phyloP scores from a whole-genome alignment of 2,113 vertebrate species.

The Pedetes capensis region DNA sequence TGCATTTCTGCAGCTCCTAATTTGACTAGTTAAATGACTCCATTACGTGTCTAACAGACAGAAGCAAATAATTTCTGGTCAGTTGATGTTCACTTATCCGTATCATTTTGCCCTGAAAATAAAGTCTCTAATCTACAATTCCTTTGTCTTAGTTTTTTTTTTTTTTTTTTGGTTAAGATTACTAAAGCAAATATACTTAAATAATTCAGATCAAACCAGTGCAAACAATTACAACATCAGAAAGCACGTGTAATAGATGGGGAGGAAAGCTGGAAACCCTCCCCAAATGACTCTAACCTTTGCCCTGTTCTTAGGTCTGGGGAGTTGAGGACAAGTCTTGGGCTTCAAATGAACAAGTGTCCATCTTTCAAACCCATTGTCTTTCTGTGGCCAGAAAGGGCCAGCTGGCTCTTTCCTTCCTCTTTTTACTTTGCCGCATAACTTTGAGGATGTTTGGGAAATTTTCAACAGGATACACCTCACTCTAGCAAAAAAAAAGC shows the following conservation, averaged over 20 bases:
- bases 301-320: constrained; percentile 48
- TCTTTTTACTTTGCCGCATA: constrained; percentile 67
- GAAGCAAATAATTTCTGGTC: constrained; percentile 99
- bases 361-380: constrained; percentile 42
- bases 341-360: constrained; percentile 53
- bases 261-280: constrained; percentile 40
- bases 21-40: constrained; percentile 99
- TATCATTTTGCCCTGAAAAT: constrained; percentile 95
- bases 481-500: constrained; percentile 73
- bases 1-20: constrained; percentile 98
- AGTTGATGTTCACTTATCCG: constrained; percentile 99
- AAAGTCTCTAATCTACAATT: constrained; percentile 90
- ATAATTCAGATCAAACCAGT: constrained; percentile 80
- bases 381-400: constrained; percentile 49
- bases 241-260: constrained; percentile 24
- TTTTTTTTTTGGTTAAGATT: constrained; percentile 78
- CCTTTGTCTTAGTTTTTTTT: constrained; percentile 84
- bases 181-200: constrained; percentile 85
- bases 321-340: constrained; percentile 23
- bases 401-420: neutral
- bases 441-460: constrained; percentile 80
- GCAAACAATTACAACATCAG: constrained; percentile 76
- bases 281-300: constrained; percentile 57
- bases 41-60: constrained; percentile 99
- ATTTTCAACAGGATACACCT: constrained; percentile 71